Base-by-base conservation (phyloP, 1,140 invertebrate genomes). In the Anthonomus grandis region DNA sequence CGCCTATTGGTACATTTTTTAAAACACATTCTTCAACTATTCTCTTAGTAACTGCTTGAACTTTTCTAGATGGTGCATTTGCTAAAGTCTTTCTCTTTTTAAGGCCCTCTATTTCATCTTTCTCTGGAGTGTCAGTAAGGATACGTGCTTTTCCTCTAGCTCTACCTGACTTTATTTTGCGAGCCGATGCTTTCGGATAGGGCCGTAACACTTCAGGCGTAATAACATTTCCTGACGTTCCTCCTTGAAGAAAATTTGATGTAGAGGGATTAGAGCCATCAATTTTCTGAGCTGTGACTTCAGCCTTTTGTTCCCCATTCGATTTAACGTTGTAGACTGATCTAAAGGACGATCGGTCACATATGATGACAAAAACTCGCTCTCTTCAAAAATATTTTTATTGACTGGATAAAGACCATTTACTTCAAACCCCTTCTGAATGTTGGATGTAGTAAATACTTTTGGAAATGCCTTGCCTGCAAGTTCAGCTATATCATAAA, bases 351-450 rank as follows among this genome's bases (percentile, higher is more conserved):
- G 38, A 17, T 59, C 38, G 37, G 48, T 58, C 45, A 58, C 47
- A 37, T 50, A 50, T 24, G 52, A 15, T 12, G 44, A 50, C 17
- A 60, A 24, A 23, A 63, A 63, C 12, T 63, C 61, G 49, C 51
- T 38, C 18, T 59, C 39, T 10, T 18, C 42, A 44, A 63, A 63
- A 39, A 63, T 56, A 39, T 60, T 31, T 56, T 49, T 31, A 39
- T 63, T 63, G 25, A 60, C 2, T 5, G 54, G 54, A 39, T 36
- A 60, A 37, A 62, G 22, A 5, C 60, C 49, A 15, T 12, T 54
- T 5, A 54, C 57, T 23, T 46, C 18, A 39, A 59, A 59, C 15
- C 50, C 57, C 19, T 48, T 53, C 15, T 25, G 31, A 18, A 53
- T 53, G 25, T 59, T 53, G 25, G 22, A 34, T 53, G 23, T 12